Percentiles rank a stretch among this genome's conserved stretches.
These are phyloP conservation scores for Dioctria linearis DNA, from an alignment of 2,888 invertebrate genomes.

Conservation along the genomic window DNA sequence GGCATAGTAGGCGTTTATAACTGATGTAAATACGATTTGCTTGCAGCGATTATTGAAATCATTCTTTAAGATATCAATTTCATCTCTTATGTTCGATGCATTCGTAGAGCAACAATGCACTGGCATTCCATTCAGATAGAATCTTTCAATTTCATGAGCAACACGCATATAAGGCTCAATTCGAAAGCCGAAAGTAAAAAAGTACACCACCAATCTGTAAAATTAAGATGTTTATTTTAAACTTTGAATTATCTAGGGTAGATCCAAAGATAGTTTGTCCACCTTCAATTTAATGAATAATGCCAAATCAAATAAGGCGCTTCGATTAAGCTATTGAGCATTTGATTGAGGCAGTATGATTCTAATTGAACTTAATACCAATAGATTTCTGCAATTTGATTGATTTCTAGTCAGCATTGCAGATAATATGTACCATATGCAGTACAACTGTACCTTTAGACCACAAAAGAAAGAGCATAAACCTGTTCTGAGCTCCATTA, in stretches of 20 bases:
- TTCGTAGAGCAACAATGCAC: slow-evolving; percentile 84
- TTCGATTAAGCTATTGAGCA: no score
- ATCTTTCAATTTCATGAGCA: slow-evolving; percentile 68
- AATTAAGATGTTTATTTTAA: slow-evolving; percentile 27
- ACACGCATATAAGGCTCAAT: slow-evolving; percentile 83
- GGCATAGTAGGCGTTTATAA: slow-evolving; percentile 89
- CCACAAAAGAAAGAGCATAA: no score
- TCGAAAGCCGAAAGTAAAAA: slow-evolving; percentile 85
- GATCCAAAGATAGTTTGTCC: background rate
- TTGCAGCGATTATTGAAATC: slow-evolving; percentile 94
- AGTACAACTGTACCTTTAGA: no score
- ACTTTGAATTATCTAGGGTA: background rate
- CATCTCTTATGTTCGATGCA: slow-evolving; percentile 81
- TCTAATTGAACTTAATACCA: no score
- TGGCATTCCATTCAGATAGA: slow-evolving; percentile 74
- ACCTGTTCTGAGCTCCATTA: no score
- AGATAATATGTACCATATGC: no score
- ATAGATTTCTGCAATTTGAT: no score
- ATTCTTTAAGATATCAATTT: slow-evolving; percentile 86
- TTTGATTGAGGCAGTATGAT: no score
- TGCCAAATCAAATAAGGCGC: no score
- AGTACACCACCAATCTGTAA: slow-evolving; percentile 81
- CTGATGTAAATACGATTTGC: slow-evolving; percentile 86
- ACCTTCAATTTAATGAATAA: no score
- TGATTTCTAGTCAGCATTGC: no score